Percentiles rank a stretch among this genome's conserved stretches.
phyloP scores from a whole-genome alignment of 2,113 vertebrate species.

The Danionella cerebrum region DNA sequence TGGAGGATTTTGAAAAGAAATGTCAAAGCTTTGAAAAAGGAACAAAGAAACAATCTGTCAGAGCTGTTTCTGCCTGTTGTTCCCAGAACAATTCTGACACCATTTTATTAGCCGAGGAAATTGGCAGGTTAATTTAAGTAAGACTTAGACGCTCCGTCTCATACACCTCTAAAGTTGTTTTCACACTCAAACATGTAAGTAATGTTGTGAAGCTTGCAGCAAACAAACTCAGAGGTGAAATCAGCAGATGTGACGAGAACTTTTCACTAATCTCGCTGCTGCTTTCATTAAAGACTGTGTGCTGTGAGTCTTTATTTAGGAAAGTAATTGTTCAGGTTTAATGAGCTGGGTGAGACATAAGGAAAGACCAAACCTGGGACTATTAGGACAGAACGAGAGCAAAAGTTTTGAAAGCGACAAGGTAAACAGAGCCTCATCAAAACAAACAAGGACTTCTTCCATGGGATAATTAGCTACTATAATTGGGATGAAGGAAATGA shows the following conservation, averaged over 20 bases:
- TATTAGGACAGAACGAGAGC: conserved; percentile 20
- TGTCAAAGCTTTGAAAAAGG: background rate
- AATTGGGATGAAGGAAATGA: conserved; percentile 16
- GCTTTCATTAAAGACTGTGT: conserved; percentile 18
- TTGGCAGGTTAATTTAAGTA: conserved; percentile 14
- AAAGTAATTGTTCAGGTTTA: conserved; percentile 44
- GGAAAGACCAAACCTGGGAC: conserved; percentile 7
- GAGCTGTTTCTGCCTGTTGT: background rate
- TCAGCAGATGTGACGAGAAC: background rate
- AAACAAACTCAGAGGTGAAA: conserved; percentile 1
- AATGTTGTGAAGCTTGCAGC: background rate
- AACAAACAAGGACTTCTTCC: conserved; percentile 27
- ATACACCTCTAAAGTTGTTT: background rate
- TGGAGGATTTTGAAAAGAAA: background rate
- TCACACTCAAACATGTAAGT: background rate
- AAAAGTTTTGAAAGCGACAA: conserved; percentile 20
- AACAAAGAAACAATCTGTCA: background rate
- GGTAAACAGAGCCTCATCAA: conserved; percentile 32
- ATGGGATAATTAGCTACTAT: conserved; percentile 28
- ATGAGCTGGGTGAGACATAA: conserved; percentile 33
- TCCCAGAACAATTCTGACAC: conserved; percentile 14
- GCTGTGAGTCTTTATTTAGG: conserved; percentile 17
- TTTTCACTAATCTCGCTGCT: conserved; percentile 6
- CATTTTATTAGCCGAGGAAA: conserved; percentile 18
- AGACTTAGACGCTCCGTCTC: background rate